A percentile compares a stretch with the other conserved stretches of the same genome.
Conservation (phyloP, 2,888 invertebrate species). For the Cerastoderma edule region DNA sequence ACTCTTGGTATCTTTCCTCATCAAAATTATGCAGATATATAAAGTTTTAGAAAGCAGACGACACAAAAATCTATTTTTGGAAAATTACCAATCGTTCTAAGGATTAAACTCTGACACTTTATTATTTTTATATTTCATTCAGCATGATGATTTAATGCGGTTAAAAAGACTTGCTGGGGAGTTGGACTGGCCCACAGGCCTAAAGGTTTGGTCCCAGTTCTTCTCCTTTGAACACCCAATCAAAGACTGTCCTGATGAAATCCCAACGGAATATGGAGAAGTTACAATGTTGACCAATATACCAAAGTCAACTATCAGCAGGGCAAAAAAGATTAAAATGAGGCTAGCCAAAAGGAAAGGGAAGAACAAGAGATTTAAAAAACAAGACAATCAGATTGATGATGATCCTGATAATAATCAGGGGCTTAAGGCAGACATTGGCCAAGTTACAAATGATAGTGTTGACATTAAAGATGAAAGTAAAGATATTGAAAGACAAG, state of each 20-base stretch:
- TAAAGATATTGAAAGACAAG: background rate
- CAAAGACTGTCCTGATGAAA: slow-evolving; percentile 62
- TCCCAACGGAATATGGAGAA: slow-evolving; percentile 64
- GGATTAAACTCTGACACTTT: too few relatives aligned
- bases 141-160: slow-evolving; percentile 78
- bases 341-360: slow-evolving; percentile 42
- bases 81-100: too few relatives aligned
- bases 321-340: slow-evolving; percentile 48
- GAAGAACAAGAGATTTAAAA: slow-evolving; percentile 34
- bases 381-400: too few relatives aligned
- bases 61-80: too few relatives aligned
- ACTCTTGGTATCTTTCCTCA: too few relatives aligned
- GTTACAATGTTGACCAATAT: slow-evolving; percentile 37
- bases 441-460: background rate
- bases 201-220: slow-evolving; percentile 81
- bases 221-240: slow-evolving; percentile 73
- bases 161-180: slow-evolving; percentile 75
- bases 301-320: slow-evolving; percentile 30
- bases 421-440: too few relatives aligned
- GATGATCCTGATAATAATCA: too few relatives aligned
- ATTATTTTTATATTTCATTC: slow-evolving; percentile 34
- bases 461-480: background rate
- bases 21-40: too few relatives aligned
- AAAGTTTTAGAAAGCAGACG: too few relatives aligned
- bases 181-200: slow-evolving; percentile 82